A percentile compares a stretch with the other conserved stretches of the same genome.
Conservation (phyloP, 2,113 vertebrate species). For the Lepus europaeus region DNA sequence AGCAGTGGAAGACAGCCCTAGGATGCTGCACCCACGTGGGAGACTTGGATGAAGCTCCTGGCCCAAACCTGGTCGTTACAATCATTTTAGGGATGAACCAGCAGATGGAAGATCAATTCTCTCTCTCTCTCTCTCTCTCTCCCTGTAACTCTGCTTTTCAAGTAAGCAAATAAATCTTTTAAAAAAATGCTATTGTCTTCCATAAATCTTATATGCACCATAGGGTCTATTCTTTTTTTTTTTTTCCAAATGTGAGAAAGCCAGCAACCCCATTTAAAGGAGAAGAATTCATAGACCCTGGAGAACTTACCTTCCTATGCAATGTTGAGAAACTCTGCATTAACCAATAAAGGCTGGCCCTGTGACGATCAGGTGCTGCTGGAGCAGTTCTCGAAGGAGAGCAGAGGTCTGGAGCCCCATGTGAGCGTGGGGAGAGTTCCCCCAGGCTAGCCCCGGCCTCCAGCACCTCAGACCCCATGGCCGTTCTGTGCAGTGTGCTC, state of each 20-base stretch:
- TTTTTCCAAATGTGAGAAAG: slow-evolving; percentile 14
- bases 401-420: fast-evolving
- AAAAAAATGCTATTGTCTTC: background rate
- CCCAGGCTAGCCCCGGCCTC: background rate
- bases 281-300: background rate
- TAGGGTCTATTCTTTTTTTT: background rate
- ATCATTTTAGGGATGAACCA: too few species aligned
- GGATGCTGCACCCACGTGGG: too few species aligned
- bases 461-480: background rate
- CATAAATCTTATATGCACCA: background rate
- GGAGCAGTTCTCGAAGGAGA: background rate
- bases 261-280: background rate
- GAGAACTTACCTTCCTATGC: background rate
- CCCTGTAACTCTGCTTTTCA: too few species aligned
- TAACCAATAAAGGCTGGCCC: background rate
- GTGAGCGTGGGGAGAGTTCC: too few species aligned
- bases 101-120: too few species aligned
- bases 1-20: too few species aligned
- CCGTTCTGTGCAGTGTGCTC: background rate
- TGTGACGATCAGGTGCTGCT: background rate
- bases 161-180: too few species aligned
- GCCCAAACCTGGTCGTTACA: too few species aligned
- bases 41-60: too few species aligned
- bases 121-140: too few species aligned
- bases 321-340: background rate